Conservation (phyloP, 2,113 vertebrate species). For the Gobio gobio region DNA sequence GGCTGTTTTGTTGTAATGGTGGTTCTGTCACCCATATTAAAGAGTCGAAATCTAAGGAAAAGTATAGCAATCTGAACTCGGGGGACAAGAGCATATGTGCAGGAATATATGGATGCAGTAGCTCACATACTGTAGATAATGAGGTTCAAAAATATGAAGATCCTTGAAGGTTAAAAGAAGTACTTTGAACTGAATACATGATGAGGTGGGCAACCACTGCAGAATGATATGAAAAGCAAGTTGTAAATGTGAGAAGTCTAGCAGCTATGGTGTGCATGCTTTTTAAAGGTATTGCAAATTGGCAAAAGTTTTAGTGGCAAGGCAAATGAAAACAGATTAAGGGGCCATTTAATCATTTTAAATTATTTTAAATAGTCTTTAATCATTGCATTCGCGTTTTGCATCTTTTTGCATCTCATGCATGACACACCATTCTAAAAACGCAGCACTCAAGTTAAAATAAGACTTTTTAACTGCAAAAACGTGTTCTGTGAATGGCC, state of each 20-base stretch:
- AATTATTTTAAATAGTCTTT: too few species aligned
- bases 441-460: too few species aligned
- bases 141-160: neutral
- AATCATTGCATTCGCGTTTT: too few species aligned
- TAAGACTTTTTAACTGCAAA: too few species aligned
- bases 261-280: neutral
- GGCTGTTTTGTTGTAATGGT: neutral
- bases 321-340: neutral
- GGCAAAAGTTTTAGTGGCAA: neutral
- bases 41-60: neutral
- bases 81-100: neutral
- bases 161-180: slow-evolving; percentile 3
- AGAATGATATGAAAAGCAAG: neutral
- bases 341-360: too few species aligned
- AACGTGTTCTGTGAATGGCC: too few species aligned
- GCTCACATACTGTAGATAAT: neutral
- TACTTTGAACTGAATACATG: slow-evolving; percentile 18
- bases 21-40: neutral
- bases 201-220: slow-evolving; percentile 5
- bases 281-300: neutral
- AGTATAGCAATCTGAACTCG: neutral
- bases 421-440: too few species aligned
- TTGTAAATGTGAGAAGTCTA: neutral
- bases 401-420: too few species aligned
- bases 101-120: slow-evolving; percentile 2